phyloP scores from a whole-genome alignment of 53 echinoderm and acorn worm genomes.

The Astropecten irregularis region DNA sequence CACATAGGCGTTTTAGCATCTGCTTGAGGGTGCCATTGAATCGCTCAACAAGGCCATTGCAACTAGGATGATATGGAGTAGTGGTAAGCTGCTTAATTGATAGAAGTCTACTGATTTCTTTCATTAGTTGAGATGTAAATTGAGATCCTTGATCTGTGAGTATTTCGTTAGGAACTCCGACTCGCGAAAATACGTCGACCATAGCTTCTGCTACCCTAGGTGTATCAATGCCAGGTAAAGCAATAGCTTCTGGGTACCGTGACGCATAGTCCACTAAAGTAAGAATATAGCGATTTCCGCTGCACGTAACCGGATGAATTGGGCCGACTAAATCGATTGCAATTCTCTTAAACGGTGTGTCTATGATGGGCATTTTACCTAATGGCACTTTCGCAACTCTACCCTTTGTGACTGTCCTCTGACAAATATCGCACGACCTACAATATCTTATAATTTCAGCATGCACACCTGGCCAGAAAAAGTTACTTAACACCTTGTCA shows the following conservation, averaged over 20 bases:
- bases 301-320: conserved; percentile 46
- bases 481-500: conserved; percentile 32
- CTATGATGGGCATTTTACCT: conserved; percentile 61
- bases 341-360: conserved; percentile 51
- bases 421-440: conserved; percentile 59
- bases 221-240: conserved; percentile 48
- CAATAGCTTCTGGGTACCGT: conserved; percentile 20
- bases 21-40: conserved; percentile 50
- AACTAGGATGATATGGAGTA: conserved; percentile 24
- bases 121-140: conserved; percentile 49
- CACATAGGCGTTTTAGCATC: conserved; percentile 58
- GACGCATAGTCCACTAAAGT: conserved; percentile 58
- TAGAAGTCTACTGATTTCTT: conserved; percentile 44
- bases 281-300: conserved; percentile 42
- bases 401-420: conserved; percentile 57
- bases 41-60: conserved; percentile 50
- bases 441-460: conserved; percentile 36
- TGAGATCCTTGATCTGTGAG: conserved; percentile 50
- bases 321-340: conserved; percentile 63
- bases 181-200: conserved; percentile 32
- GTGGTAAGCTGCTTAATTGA: conserved; percentile 40
- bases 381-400: conserved; percentile 51
- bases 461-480: conserved; percentile 60
- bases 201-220: conserved; percentile 52
- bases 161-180: conserved; percentile 57